A percentile compares a stretch with the other conserved stretches of the same genome.
These are phyloP conservation scores for Pseudomyrmex flavicornis DNA, from an alignment of 1,140 invertebrate genomes.

Conservation along the genomic window DNA sequence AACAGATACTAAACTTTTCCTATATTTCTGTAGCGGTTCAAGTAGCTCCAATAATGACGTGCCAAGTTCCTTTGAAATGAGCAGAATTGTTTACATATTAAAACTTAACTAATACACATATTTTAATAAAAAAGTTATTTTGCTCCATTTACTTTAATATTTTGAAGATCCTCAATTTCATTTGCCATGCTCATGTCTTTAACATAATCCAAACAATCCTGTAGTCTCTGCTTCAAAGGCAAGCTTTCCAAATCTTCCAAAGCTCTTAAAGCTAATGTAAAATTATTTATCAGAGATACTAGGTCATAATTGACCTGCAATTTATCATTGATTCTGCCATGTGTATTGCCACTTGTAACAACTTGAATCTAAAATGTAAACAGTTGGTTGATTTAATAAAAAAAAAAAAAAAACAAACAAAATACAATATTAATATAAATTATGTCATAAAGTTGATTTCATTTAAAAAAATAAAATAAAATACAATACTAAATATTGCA, in stretches of 20 bases:
- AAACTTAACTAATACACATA: constrained; percentile 23
- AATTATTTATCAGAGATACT: constrained; percentile 69
- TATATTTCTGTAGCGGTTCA: constrained; percentile 77
- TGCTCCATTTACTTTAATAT: constrained; percentile 79
- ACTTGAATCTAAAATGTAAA: not conserved
- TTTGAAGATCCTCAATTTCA: constrained; percentile 82
- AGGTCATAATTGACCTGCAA: constrained; percentile 58
- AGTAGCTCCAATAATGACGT: constrained; percentile 80
- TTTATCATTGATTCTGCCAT: not conserved
- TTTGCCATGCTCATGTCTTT: constrained; percentile 80
- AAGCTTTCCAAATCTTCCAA: constrained; percentile 79
- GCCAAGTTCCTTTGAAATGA: constrained; percentile 78
- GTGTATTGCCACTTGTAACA: constrained; percentile 56
- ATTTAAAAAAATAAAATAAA: too few relatives aligned
- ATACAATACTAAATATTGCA: not conserved
- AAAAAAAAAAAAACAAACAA: constrained; percentile 13
- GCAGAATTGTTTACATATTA: constrained; percentile 1
- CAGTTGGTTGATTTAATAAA: not conserved
- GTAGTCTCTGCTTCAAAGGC: constrained; percentile 80
- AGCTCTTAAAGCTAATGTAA: constrained; percentile 73
- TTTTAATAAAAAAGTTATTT: not conserved
- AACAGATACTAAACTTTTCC: constrained; percentile 77
- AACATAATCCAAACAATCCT: constrained; percentile 79
- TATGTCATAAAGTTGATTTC: too few relatives aligned
- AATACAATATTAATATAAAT: too few relatives aligned